These are phyloP conservation scores for Dendronephthya gigantea DNA, from an alignment of 64 coral and sea anemone genomes.

Conservation along the genomic window DNA sequence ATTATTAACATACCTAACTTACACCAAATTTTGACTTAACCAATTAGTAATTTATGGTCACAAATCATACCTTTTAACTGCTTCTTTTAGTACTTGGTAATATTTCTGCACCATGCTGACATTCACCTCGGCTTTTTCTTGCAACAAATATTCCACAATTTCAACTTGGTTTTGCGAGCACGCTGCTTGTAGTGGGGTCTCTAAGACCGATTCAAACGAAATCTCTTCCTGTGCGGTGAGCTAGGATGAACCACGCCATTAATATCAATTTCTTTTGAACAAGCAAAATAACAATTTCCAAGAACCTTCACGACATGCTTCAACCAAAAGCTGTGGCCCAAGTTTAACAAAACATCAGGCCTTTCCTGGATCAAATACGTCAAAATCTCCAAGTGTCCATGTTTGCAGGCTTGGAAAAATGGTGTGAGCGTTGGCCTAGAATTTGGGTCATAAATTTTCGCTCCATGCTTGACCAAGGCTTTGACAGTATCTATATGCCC, in stretches of 20 bases:
- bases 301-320: constrained; percentile 58
- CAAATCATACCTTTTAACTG: constrained; percentile 58
- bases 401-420: constrained; percentile 55
- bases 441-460: constrained; percentile 37
- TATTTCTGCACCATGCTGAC: constrained; percentile 45
- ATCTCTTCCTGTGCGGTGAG: neutral
- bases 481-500: constrained; percentile 58
- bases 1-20: no score
- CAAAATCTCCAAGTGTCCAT: constrained; percentile 54
- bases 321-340: constrained; percentile 51
- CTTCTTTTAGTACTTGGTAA: constrained; percentile 63
- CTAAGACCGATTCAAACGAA: neutral
- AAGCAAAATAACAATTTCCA: constrained; percentile 59
- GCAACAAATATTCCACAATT: constrained; percentile 67
- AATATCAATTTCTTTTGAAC: constrained; percentile 59
- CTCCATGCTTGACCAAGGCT: constrained; percentile 45
- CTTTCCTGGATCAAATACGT: constrained; percentile 56
- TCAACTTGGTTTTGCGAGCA: constrained; percentile 43
- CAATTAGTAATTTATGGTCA: no score
- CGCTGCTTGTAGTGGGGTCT: constrained; percentile 56
- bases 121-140: constrained; percentile 83
- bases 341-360: constrained; percentile 42
- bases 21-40: no score
- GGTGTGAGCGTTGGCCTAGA: constrained; percentile 38
- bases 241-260: constrained; percentile 11